These are phyloP conservation scores for Drepana falcataria DNA, from an alignment of 2,888 invertebrate species.

Conservation along the genomic window DNA sequence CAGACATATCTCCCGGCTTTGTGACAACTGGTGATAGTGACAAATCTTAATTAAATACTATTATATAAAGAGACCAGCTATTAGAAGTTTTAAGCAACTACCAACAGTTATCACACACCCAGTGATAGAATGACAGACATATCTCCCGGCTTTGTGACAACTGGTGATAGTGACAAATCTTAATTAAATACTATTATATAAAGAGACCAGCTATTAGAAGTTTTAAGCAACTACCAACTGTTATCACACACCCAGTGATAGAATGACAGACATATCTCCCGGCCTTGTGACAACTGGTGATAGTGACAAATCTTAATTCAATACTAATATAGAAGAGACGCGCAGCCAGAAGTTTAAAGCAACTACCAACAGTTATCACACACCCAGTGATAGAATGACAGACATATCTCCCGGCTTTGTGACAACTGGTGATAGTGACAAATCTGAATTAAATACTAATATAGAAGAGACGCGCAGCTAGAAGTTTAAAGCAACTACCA, in stretches of 20 bases:
- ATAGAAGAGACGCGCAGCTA: too few relatives aligned
- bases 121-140: constrained; percentile 21
- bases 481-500: too few relatives aligned
- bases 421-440: background rate
- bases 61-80: too few relatives aligned
- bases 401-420: constrained; percentile 10
- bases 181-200: too few relatives aligned
- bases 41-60: background rate
- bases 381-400: constrained; percentile 15
- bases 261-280: background rate
- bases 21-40: constrained; percentile 11
- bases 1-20: constrained; percentile 25
- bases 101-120: constrained; percentile 13
- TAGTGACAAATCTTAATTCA: too few relatives aligned
- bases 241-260: constrained; percentile 1
- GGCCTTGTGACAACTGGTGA: constrained; percentile 1
- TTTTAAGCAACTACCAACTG: constrained; percentile 1
- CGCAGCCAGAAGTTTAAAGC: too few relatives aligned
- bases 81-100: too few relatives aligned
- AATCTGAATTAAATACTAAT: too few relatives aligned
- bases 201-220: too few relatives aligned
- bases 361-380: constrained; percentile 6
- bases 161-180: constrained; percentile 2
- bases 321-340: too few relatives aligned
- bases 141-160: constrained; percentile 12